Base-by-base conservation (phyloP, 2,797 vertebrate species). In the Eospalax fontanierii region DNA sequence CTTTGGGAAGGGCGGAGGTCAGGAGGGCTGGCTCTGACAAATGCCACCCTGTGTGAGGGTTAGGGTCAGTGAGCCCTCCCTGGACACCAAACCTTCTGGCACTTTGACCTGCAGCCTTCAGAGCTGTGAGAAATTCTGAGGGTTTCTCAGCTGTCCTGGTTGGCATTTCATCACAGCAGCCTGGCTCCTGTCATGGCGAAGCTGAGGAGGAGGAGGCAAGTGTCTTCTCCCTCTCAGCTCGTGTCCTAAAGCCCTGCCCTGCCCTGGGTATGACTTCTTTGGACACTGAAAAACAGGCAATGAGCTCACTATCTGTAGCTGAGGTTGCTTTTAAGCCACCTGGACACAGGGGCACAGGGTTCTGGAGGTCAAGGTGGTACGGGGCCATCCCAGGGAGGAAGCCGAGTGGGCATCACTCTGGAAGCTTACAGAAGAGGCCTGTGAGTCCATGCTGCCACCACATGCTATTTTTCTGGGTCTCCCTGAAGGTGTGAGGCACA, bases 311-410 rank as follows among this genome's bases (percentile, higher is more conserved):
- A 21, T 57, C 19, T 38, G 28, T 59, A 74, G 50, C 73, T 92
- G 79, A 22, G 50, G 59, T 43, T 21, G 30, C 35, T 57, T 33
- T 54, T 50, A 66, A 15, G 86, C 28, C 1, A 71, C n/a, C 38
- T 73, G 57, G 79, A 79, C 73, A 50, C 65, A 86, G n/a, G n/a
- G n/a, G 43, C 28, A 50, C 10, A 54, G 28, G 33, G 68, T 81
- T 40, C 63, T 35, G 30, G 54, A 38, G 66, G 87, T 26, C 18
- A 73, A 16, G 30, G 43, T 4, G 19, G 73, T 14, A 40, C 4
- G 54, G 87, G 96, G 38, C 93, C 85, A 89, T 95, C 63, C 78
- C 78, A 61, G 73, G 96, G 30, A 89, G 79, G 82, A n/a, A n/a
- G n/a, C n/a, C n/a, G n/a, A n/a, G n/a, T n/a, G n/a, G n/a, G n/a